Evolutionary conservation across 2,113 vertebrate species (phyloP), one percentile per base, ranked within the genome.

Genomic region (Hypocryptadius cinnamomeus): DNA sequence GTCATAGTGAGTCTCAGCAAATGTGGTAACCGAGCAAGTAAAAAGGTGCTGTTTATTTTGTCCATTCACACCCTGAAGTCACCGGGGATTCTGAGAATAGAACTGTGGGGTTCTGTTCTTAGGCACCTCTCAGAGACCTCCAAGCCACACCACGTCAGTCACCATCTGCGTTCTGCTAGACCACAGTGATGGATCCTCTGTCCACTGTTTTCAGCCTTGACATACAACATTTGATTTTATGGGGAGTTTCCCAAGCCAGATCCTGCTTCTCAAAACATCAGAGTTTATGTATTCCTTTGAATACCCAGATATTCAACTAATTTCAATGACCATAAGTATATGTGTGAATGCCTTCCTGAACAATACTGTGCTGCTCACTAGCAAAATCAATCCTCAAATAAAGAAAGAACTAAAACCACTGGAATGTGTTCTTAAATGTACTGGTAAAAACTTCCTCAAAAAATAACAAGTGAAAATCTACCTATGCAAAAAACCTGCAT

Each of bases 301-400:
- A 40, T n/a, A 63, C 3, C 11, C 17, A 35, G 11, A 21, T 71
- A 63, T 53, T 80, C 8, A 33, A 39, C 13, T 54, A 40, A 66
- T n/a, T 80, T 50, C 50, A 18, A 10, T 61, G 31, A 65, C 8
- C 5, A 11, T 57, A 53, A 50, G 10, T 31, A 51, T 14, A 17
- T 25, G 47, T 0, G 0, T 50, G 12, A 73, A 54, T 74, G 18
- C 63, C 27, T 70, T 90, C 77, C 42, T 70, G 28, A 42, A 30
- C 65, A 60, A 15, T 0, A 1, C 1, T 30, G 6, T 51, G 18
- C 2, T 53, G 20, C 5, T 79, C 11, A 65, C 13, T 69, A 21
- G 15, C 22, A 72, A 77, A 48, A 42, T 66, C 17, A 90, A 9
- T 31, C 17, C 40, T 64, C 31, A 76, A 56, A 74, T 21, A 65